Conservation (phyloP, 1,140 invertebrate species). For the Trachymyrmex septentrionalis region DNA sequence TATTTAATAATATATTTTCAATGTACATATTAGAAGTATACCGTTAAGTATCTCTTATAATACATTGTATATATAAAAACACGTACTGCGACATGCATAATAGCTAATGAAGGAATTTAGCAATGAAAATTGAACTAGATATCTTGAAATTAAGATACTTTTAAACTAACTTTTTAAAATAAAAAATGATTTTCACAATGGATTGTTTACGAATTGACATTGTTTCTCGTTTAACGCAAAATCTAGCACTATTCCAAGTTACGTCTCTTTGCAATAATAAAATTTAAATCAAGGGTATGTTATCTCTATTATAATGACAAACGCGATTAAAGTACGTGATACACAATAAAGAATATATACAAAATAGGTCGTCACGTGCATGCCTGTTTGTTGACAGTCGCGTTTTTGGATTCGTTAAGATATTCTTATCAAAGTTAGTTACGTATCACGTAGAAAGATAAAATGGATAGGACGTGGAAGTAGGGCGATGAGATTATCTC, state of each 20-base stretch:
- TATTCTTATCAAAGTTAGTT: constrained; percentile 60
- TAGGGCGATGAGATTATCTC: constrained; percentile 83
- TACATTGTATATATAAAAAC: neutral
- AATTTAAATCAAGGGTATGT: neutral
- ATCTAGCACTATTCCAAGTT: neutral
- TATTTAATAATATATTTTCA: neutral
- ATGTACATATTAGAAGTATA: neutral
- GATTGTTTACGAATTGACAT: neutral
- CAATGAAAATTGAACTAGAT: neutral
- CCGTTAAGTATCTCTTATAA: no score
- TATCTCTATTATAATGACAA: neutral
- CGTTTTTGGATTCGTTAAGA: constrained; percentile 15
- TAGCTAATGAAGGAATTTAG: neutral
- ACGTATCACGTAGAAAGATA: constrained; percentile 78
- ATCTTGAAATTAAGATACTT: neutral
- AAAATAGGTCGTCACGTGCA: neutral
- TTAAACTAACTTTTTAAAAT: neutral
- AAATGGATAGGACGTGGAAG: constrained; percentile 82
- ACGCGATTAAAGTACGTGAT: neutral
- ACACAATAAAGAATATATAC: neutral
- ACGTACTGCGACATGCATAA: neutral
- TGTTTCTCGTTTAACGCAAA: neutral
- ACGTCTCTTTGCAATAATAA: constrained; percentile 1
- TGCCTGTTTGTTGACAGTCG: neutral
- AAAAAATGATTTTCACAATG: neutral